Conservation (phyloP, 1,140 invertebrate genomes). For the Homalodisca vitripennis region DNA sequence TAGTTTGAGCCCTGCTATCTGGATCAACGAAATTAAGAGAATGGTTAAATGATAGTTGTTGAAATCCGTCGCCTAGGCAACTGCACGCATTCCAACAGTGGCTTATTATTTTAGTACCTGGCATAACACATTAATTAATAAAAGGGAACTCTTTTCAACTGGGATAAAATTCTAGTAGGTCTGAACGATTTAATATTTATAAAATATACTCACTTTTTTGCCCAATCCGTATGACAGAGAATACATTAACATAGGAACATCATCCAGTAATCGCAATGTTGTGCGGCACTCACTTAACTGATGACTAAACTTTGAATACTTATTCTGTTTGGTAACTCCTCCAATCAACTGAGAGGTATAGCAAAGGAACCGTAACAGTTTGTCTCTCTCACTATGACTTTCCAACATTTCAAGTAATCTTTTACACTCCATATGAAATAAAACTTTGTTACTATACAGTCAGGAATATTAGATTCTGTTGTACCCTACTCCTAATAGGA, state of each 20-base stretch:
- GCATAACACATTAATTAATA: neutral
- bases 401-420: constrained; percentile 47
- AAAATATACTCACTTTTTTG: constrained; percentile 51
- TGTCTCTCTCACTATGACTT: constrained; percentile 56
- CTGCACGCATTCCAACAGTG: neutral
- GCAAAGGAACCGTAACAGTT: constrained; percentile 63
- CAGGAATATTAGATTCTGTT: too few relatives aligned
- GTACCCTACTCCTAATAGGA: too few relatives aligned
- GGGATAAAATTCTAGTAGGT: constrained; percentile 27
- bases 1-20: too few relatives aligned
- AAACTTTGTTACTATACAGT: too few relatives aligned
- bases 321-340: constrained; percentile 54
- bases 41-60: neutral
- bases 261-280: constrained; percentile 71
- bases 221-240: constrained; percentile 62
- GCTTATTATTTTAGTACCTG: neutral
- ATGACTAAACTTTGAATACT: constrained; percentile 59
- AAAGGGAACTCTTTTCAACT: neutral
- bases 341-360: constrained; percentile 62
- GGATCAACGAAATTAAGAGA: too few relatives aligned
- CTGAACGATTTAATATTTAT: too few relatives aligned
- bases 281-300: constrained; percentile 66
- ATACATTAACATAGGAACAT: constrained; percentile 66
- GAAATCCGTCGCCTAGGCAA: neutral
- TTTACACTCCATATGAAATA: too few relatives aligned